phyloP scores from a whole-genome alignment of 2,797 vertebrate genomes.

The Hippoglossus hippoglossus region DNA sequence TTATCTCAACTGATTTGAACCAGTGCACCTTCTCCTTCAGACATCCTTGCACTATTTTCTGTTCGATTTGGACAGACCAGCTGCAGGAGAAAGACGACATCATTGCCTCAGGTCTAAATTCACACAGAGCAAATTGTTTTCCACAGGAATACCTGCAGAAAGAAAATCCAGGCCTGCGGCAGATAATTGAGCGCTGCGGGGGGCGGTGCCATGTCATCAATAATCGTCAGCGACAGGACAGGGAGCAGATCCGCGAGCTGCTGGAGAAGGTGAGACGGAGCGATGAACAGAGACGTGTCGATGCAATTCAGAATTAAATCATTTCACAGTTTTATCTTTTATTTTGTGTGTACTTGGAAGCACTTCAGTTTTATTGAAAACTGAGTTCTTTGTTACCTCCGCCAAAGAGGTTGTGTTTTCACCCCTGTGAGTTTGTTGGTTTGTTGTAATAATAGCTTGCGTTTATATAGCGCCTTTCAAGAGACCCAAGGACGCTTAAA shows the following conservation, averaged over 20 bases:
- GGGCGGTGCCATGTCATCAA: slow-evolving; percentile 82
- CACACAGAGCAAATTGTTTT: background rate
- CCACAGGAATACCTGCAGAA: slow-evolving; percentile 73
- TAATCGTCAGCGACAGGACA: slow-evolving; percentile 74
- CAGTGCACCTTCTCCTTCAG: background rate
- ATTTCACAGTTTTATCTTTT: background rate
- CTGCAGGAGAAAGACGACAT: background rate
- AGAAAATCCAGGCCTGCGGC: slow-evolving; percentile 69
- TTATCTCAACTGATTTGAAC: no score
- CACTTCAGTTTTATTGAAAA: background rate
- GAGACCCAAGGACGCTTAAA: no score
- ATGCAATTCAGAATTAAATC: background rate
- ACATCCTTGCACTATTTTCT: background rate
- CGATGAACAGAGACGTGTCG: background rate
- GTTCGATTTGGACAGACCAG: background rate
- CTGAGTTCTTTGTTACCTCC: no score
- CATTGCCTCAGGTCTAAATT: background rate
- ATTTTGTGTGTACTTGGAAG: background rate
- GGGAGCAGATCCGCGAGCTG: slow-evolving; percentile 80
- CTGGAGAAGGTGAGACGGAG: slow-evolving; percentile 75
- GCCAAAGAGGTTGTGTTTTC: no score
- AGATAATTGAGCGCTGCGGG: slow-evolving; percentile 71
- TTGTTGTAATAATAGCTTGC: no score
- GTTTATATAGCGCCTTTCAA: no score
- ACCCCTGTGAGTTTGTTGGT: no score